These are phyloP conservation scores for Empidonax alnorum DNA, from an alignment of 2,113 vertebrate genomes.

Conservation along the genomic window DNA sequence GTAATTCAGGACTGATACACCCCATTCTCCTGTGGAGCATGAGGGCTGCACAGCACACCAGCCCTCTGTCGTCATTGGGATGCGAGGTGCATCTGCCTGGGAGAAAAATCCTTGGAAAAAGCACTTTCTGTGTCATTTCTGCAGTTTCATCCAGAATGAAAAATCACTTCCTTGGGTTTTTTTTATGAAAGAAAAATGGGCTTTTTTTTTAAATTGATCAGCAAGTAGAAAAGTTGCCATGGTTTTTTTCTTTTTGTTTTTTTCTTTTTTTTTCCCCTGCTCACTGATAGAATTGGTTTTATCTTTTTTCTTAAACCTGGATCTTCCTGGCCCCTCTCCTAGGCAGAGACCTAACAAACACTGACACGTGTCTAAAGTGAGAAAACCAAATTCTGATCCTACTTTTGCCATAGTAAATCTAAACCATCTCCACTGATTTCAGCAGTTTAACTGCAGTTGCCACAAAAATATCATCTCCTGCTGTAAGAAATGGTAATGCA, in stretches of 20 bases:
- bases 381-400: not conserved
- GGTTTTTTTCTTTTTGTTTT: not conserved
- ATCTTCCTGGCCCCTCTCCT: not conserved
- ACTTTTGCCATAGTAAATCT: not conserved
- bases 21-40: not conserved
- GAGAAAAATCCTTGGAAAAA: constrained; percentile 11
- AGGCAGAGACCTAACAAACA: not conserved
- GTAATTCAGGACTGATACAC: not conserved
- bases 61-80: not conserved
- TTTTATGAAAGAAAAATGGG: not conserved
- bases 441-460: not conserved
- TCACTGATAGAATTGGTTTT: not conserved
- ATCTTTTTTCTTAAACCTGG: not conserved
- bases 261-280: not conserved
- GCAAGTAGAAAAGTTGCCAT: not conserved
- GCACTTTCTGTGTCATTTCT: not conserved
- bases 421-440: not conserved
- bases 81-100: not conserved
- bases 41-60: not conserved
- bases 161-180: constrained; percentile 18
- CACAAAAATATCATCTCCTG: accelerated
- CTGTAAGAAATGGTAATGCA: not conserved
- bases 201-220: not conserved
- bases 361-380: not conserved
- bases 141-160: not conserved